Conservation (phyloP, 92 coral and sea anemone species). For the Chrysogorgia sp. region DNA sequence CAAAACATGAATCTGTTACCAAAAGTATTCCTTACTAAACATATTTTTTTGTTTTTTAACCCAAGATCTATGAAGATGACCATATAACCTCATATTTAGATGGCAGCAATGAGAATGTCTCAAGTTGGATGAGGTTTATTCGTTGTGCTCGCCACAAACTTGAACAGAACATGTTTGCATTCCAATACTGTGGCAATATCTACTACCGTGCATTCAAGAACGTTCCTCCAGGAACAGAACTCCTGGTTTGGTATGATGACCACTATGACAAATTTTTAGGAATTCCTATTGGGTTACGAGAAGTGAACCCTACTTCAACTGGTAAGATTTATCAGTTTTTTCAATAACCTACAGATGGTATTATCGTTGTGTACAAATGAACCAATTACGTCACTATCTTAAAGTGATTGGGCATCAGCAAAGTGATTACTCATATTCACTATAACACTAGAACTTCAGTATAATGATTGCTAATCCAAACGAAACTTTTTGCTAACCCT, state of each 20-base stretch:
- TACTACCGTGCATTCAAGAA: conserved; percentile 87
- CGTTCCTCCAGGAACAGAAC: conserved; percentile 73
- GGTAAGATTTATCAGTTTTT: not conserved
- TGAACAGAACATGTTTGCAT: conserved; percentile 79
- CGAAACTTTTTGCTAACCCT: no score
- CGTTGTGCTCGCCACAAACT: conserved; percentile 85
- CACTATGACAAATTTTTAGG: conserved; percentile 86
- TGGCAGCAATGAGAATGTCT: conserved; percentile 75
- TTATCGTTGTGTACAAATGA: no score
- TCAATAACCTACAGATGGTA: no score
- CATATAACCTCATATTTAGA: conserved; percentile 71
- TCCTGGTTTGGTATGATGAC: conserved; percentile 93
- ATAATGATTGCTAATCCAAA: no score
- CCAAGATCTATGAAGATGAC: conserved; percentile 69
- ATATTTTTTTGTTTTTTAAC: not conserved
- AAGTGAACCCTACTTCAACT: conserved; percentile 2
- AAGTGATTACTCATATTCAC: no score
- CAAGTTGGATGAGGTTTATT: conserved; percentile 95
- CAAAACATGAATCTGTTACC: no score
- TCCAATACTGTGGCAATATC: conserved; percentile 80
- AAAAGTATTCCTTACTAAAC: not conserved
- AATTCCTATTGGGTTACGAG: conserved; percentile 81
- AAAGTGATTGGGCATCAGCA: not conserved
- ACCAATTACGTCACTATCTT: not conserved
- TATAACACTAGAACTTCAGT: no score